Base-by-base conservation (phyloP, 2,888 invertebrate species). In the Trichacis sp. region DNA sequence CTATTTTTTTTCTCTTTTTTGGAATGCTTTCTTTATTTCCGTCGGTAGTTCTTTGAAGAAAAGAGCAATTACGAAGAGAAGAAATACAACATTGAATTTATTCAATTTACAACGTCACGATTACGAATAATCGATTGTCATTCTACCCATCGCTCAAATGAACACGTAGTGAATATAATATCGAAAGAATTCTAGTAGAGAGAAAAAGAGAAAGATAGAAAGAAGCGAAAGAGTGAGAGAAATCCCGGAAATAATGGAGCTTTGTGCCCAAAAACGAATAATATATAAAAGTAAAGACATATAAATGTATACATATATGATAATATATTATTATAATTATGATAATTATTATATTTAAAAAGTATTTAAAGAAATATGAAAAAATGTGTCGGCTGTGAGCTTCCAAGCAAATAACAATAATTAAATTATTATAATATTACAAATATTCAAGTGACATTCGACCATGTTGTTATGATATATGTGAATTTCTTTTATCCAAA, bases 351-450 rank as follows among this genome's bases (percentile, higher is more conserved):
- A 24, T 24, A 24, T 24, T 5, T 24, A 73, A 33, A 73, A 57
- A 59, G 47, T 65, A 69, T 69, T 70, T 70, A 69, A 71, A 70
- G 72, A 75, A n/a, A 74, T 73, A 70, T 77, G 75, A 76, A 73
- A 73, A 80, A 82, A 83, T 80, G 82, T 81, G 82, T 82, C 80
- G 83, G 83, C 83, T 84, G 83, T 84, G 83, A 84, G 83, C 83
- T 84, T 83, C 82, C 81, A 83, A 82, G 84, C 83, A 82, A 83
- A 81, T 82, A 84, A 84, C 83, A 84, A 83, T 83, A 84, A 84
- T 82, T 83, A 84, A 84, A 82, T 83, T 82, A 83, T 82, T 82
- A 81, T 80, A 80, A 78, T 78, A 70, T 74, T 74, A 76, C 79
- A 77, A 79, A 80, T 76, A 72, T 74, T 81, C 78, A 79, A 80